These are phyloP conservation scores for Gambusia yucatana DNA, from an alignment of 2,797 vertebrate genomes.

Conservation along the genomic window DNA sequence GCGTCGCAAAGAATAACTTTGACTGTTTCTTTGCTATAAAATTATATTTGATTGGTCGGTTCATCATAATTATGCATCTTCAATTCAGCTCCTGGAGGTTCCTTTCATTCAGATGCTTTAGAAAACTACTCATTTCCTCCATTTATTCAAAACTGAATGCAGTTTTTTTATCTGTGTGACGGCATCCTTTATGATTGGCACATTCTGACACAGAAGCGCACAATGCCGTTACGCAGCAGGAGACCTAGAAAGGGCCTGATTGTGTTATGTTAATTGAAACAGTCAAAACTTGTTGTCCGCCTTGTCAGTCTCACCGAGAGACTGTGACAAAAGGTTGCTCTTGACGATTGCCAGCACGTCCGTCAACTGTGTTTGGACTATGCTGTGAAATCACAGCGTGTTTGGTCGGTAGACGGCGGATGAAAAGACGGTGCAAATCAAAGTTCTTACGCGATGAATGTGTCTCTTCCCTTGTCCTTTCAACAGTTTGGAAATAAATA, in stretches of 20 bases:
- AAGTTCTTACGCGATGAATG: background rate
- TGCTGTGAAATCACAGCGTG: background rate
- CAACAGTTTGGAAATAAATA: background rate
- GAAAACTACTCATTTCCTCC: slow-evolving; percentile 3
- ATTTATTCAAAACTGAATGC: background rate
- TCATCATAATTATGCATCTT: background rate
- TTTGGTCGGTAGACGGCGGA: background rate
- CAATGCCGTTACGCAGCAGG: background rate
- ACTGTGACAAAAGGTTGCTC: background rate
- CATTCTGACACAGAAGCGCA: background rate
- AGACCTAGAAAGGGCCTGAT: slow-evolving; percentile 1
- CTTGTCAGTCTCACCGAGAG: slow-evolving; percentile 1
- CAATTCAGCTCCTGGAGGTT: background rate
- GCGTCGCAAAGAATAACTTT: background rate
- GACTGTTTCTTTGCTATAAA: background rate
- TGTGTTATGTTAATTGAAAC: background rate
- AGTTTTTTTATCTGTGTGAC: background rate
- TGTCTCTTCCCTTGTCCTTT: background rate
- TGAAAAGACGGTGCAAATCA: background rate
- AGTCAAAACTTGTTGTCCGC: slow-evolving; percentile 6
- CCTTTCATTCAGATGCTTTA: slow-evolving; percentile 1
- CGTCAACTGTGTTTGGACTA: background rate
- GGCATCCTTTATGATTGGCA: background rate
- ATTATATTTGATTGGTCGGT: background rate
- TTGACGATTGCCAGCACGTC: background rate